These are phyloP conservation scores for Adoxophyes honmai DNA, from an alignment of 1,140 invertebrate species.

Conservation along the genomic window DNA sequence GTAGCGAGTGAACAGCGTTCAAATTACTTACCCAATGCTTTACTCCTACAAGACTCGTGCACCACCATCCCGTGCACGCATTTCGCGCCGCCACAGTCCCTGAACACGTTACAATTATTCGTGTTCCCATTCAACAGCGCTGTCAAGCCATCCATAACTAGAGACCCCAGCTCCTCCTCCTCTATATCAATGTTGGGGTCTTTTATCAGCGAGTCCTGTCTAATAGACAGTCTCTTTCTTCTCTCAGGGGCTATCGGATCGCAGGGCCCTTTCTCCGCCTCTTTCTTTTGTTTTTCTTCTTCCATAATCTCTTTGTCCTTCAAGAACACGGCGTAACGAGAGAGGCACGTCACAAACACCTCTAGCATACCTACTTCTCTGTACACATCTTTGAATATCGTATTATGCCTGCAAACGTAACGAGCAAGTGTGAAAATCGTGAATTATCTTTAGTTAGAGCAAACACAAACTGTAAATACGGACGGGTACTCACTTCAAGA, in stretches of 20 bases:
- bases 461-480: constrained; percentile 15
- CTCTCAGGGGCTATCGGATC: constrained; percentile 57
- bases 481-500: constrained; percentile 83
- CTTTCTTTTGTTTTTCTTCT: constrained; percentile 51
- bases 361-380: constrained; percentile 98
- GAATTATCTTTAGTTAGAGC: neutral
- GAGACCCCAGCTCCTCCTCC: constrained; percentile 87
- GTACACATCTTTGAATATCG: constrained; percentile 98
- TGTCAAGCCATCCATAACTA: constrained; percentile 93
- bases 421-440: constrained; percentile 14
- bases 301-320: constrained; percentile 81
- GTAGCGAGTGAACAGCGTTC: neutral
- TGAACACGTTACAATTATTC: constrained; percentile 94
- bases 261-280: constrained; percentile 34
- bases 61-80: constrained; percentile 94
- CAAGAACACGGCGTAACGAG: constrained; percentile 88
- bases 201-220: constrained; percentile 74
- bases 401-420: constrained; percentile 85
- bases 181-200: constrained; percentile 72
- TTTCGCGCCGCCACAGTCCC: constrained; percentile 94
- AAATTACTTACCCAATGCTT: constrained; percentile 82
- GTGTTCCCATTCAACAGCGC: constrained; percentile 87
- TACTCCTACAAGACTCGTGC: constrained; percentile 88
- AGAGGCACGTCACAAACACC: constrained; percentile 96
- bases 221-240: constrained; percentile 51